Evolutionary conservation across 2,113 vertebrate genomes (phyloP).

Genomic region (Lathamus discolor): DNA sequence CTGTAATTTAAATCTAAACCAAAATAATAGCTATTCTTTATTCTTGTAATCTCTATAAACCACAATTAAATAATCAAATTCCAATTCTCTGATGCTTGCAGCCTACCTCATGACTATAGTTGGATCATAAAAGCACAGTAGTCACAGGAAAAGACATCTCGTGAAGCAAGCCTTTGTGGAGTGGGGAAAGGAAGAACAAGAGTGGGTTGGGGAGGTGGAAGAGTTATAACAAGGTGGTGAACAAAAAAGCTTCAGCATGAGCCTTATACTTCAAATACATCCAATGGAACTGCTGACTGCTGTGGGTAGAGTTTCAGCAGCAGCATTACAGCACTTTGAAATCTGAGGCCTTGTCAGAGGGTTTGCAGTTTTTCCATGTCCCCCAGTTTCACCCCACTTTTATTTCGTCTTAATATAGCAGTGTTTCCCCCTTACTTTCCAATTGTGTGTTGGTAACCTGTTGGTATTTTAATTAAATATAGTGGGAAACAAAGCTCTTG

Average conservation of each 20-base stretch:
- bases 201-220: background rate
- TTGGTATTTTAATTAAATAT: background rate
- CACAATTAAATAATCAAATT: background rate
- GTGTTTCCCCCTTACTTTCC: background rate
- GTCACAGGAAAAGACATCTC: rapidly evolving
- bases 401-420: background rate
- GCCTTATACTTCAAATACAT: background rate
- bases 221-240: background rate
- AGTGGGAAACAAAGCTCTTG: background rate
- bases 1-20: background rate
- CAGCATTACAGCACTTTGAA: background rate
- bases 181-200: background rate
- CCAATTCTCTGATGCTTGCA: background rate
- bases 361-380: background rate
- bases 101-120: background rate
- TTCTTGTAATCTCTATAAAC: background rate
- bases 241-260: background rate
- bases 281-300: background rate
- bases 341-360: background rate
- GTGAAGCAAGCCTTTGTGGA: background rate
- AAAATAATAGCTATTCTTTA: background rate
- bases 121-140: background rate
- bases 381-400: background rate
- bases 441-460: background rate
- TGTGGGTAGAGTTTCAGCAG: background rate